These are phyloP conservation scores for Patella ulyssiponensis DNA, from an alignment of 2,888 invertebrate species.

Conservation along the genomic window DNA sequence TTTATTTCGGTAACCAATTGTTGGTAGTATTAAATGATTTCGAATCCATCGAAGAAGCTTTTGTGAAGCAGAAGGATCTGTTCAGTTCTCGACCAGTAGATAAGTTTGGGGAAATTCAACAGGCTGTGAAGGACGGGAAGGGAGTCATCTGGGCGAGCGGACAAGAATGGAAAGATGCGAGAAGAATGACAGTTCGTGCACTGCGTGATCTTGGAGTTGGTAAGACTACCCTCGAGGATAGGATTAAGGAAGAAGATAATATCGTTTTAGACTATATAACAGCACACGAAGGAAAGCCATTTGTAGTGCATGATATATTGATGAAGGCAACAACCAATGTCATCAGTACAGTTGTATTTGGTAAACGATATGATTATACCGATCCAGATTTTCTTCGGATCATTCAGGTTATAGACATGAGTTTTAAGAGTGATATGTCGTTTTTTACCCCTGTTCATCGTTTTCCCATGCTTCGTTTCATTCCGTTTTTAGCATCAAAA, in stretches of 20 bases:
- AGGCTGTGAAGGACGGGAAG: conserved; percentile 2
- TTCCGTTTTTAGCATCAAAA: conserved; percentile 39
- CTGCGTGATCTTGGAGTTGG: conserved; percentile 59
- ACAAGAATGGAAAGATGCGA: conserved; percentile 48
- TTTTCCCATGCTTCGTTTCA: conserved; percentile 49
- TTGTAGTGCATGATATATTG: conserved; percentile 43
- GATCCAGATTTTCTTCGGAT: conserved; percentile 47
- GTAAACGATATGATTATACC: conserved; percentile 53
- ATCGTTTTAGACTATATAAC: conserved; percentile 32
- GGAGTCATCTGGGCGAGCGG: conserved; percentile 55
- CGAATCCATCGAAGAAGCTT: not conserved
- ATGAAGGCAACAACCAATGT: conserved; percentile 55
- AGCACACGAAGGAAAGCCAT: conserved; percentile 18
- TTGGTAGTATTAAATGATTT: not conserved
- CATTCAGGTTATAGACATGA: conserved; percentile 47
- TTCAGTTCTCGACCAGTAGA: not conserved
- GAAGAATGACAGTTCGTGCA: conserved; percentile 49
- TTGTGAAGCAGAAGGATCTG: not conserved
- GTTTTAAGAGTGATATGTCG: conserved; percentile 47
- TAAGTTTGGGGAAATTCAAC: not conserved
- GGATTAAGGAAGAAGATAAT: conserved; percentile 46
- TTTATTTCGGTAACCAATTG: not conserved
- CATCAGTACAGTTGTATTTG: conserved; percentile 59
- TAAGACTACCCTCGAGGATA: conserved; percentile 50
- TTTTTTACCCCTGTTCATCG: conserved; percentile 51